Percentiles rank a stretch among this genome's conserved stretches.
Evolutionary conservation across 2,797 vertebrate species (phyloP).

Genomic region (Tinamus major): DNA sequence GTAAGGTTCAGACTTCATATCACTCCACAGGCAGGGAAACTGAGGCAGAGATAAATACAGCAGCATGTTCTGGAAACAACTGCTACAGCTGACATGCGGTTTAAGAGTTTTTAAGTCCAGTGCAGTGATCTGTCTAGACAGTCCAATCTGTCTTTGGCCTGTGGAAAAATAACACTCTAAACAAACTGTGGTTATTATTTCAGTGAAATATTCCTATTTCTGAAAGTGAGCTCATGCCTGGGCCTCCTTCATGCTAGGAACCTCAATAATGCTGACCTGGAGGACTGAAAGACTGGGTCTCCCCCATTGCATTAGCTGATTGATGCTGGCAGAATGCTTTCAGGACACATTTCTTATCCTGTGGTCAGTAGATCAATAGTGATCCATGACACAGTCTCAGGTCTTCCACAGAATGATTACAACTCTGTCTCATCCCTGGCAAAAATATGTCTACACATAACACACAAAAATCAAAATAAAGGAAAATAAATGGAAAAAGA

Average conservation of each 20-base stretch:
- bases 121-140: not conserved
- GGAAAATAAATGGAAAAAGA: not conserved
- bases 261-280: not conserved
- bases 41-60: not conserved
- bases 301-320: not conserved
- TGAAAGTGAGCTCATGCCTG: not conserved
- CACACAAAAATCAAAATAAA: conserved; percentile 3
- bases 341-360: conserved; percentile 10
- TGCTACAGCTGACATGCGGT: fast-evolving
- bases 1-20: not conserved
- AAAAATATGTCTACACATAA: not conserved
- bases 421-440: not conserved
- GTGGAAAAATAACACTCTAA: not conserved
- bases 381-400: not conserved
- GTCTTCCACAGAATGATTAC: not conserved
- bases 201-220: not conserved
- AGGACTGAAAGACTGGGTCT: not conserved
- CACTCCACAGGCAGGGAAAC: not conserved
- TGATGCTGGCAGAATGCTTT: not conserved
- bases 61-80: not conserved
- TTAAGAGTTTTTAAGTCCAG: not conserved
- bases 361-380: conserved; percentile 23
- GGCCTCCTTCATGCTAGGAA: not conserved
- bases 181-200: not conserved
- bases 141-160: not conserved